Percentiles rank a stretch among this genome's conserved stretches.
Evolutionary conservation across 2,113 vertebrate species (phyloP).

Genomic region (Varanus salvator): DNA sequence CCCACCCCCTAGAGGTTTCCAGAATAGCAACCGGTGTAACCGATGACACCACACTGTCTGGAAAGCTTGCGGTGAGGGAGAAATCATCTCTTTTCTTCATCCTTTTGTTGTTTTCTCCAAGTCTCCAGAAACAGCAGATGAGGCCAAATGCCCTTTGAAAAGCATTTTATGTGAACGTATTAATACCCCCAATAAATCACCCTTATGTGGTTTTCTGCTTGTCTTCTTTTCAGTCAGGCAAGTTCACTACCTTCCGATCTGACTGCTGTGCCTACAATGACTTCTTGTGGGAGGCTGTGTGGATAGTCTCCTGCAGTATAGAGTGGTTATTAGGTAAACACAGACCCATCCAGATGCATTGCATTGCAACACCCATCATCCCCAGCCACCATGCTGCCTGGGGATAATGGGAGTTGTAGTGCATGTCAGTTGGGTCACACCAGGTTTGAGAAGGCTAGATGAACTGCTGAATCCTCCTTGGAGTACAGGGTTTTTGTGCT

Average conservation of each 20-base stretch:
- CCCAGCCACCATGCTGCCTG: too few relatives aligned
- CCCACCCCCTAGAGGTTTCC: not conserved
- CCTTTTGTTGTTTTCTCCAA: not conserved
- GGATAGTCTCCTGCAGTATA: not conserved
- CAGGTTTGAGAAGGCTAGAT: not conserved
- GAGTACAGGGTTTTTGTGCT: not conserved
- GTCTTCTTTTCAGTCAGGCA: not conserved
- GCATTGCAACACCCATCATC: too few relatives aligned
- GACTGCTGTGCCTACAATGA: not conserved
- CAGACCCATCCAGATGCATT: too few relatives aligned
- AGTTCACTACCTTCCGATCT: not conserved
- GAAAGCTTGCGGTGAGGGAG: not conserved
- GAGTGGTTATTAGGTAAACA: not conserved
- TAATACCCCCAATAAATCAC: not conserved
- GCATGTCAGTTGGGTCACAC: too few relatives aligned
- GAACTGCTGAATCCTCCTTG: not conserved
- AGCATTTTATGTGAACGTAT: not conserved
- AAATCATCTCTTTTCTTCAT: rapidly evolving
- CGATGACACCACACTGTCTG: rapidly evolving
- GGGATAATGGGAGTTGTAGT: too few relatives aligned
- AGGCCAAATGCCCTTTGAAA: not conserved
- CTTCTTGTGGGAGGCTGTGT: not conserved
- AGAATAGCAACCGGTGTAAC: not conserved
- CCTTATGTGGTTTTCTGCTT: not conserved
- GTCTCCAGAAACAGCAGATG: not conserved